These are phyloP conservation scores for Thymelicus sylvestris DNA, from an alignment of 2,888 invertebrate species.

Conservation along the genomic window DNA sequence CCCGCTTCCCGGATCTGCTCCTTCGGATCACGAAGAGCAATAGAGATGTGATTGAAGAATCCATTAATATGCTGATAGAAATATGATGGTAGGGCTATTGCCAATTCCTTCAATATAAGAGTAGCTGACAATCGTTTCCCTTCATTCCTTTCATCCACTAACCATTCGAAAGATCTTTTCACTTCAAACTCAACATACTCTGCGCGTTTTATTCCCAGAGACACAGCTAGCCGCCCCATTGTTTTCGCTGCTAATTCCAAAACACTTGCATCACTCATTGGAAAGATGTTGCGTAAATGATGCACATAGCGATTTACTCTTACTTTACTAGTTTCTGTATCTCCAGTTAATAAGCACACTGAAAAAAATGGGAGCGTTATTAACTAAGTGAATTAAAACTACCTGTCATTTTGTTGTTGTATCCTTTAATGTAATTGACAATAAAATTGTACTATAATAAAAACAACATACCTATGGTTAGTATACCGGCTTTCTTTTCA, in stretches of 20 bases:
- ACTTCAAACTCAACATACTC: constrained; percentile 98
- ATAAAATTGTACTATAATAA: too few relatives aligned
- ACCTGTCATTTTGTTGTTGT: too few relatives aligned
- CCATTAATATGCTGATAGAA: constrained; percentile 97
- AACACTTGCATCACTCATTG: constrained; percentile 94
- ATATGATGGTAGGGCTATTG: constrained; percentile 98
- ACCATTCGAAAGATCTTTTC: constrained; percentile 97
- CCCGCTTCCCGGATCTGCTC: constrained; percentile 96
- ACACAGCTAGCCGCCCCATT: constrained; percentile 94
- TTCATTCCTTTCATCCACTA: constrained; percentile 95
- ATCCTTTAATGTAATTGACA: too few relatives aligned
- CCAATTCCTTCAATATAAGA: constrained; percentile 95
- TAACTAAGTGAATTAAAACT: too few relatives aligned
- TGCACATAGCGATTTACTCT: constrained; percentile 95
- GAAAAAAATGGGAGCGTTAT: constrained; percentile 48
- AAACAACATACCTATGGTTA: constrained; percentile 90
- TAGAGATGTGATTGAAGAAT: constrained; percentile 96
- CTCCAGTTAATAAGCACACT: constrained; percentile 97
- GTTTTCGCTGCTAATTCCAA: constrained; percentile 98
- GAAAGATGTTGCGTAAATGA: constrained; percentile 94
- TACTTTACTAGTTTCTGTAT: constrained; percentile 94
- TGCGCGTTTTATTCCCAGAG: constrained; percentile 95
- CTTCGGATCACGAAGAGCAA: constrained; percentile 95
- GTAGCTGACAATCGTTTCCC: constrained; percentile 96
- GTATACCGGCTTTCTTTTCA: constrained; percentile 97